A percentile compares a stretch with the other conserved stretches of the same genome.
Conservation (phyloP, 2,113 vertebrate genomes). For the Ctenodactylus gundi region DNA sequence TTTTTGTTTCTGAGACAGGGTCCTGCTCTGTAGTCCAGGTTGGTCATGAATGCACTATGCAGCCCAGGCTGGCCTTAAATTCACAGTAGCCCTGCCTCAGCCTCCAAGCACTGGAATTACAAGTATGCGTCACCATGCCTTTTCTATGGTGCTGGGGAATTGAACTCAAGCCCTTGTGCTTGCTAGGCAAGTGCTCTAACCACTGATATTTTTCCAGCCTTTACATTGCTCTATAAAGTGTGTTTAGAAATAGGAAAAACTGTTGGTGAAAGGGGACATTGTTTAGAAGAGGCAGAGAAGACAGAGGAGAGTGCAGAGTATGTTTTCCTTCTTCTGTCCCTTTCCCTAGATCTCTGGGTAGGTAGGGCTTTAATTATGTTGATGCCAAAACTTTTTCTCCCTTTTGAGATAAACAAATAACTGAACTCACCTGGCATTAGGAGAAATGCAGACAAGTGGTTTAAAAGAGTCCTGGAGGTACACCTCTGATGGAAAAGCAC, state of each 20-base stretch:
- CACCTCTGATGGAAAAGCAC: constrained; percentile 84
- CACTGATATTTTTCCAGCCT: too few species aligned
- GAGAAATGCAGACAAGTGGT: constrained; percentile 96
- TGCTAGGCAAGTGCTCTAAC: too few species aligned
- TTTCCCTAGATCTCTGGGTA: neutral
- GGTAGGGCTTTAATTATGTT: neutral
- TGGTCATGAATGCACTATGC: too few species aligned
- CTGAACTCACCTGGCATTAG: constrained; percentile 91
- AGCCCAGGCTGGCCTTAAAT: too few species aligned
- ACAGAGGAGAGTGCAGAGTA: too few species aligned
- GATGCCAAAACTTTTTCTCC: neutral
- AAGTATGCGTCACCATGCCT: too few species aligned
- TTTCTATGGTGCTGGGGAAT: too few species aligned
- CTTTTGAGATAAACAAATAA: neutral
- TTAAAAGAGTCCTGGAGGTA: constrained; percentile 99
- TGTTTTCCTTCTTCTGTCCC: neutral
- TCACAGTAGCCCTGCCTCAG: too few species aligned
- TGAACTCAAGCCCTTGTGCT: too few species aligned
- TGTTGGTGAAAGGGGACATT: neutral
- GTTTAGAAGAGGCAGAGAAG: neutral
- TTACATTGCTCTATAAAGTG: neutral
- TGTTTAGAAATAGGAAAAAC: neutral
- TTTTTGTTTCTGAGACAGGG: too few species aligned
- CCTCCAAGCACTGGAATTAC: too few species aligned
- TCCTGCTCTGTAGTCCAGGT: too few species aligned